Evolutionary conservation across 2,888 invertebrate species (phyloP).

Genomic region (Phlogophora meticulosa): DNA sequence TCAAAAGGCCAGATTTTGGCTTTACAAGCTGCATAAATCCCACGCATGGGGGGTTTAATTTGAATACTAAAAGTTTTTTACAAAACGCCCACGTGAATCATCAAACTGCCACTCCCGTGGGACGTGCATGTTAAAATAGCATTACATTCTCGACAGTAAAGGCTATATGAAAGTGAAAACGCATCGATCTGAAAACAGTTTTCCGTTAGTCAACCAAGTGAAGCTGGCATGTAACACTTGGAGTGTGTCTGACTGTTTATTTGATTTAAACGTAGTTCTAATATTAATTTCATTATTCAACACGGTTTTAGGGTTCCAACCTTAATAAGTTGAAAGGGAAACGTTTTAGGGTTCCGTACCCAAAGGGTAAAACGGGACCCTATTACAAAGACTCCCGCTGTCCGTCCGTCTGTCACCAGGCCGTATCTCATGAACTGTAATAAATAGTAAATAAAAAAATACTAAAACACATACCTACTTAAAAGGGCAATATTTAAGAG

Average conservation of each 20-base stretch:
- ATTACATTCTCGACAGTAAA: slow-evolving; percentile 19
- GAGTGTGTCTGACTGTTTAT: neutral
- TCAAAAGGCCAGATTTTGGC: neutral
- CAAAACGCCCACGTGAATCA: slow-evolving; percentile 4
- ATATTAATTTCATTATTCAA: no score
- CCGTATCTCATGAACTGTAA: no score
- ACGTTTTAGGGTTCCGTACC: no score
- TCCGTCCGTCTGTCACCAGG: no score
- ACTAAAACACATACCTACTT: no score
- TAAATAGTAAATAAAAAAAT: no score
- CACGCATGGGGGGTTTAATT: neutral
- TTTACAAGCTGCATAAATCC: neutral
- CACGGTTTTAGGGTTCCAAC: no score
- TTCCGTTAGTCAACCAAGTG: slow-evolving; percentile 17
- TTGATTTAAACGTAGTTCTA: no score
- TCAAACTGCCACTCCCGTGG: slow-evolving; percentile 8
- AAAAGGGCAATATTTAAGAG: no score
- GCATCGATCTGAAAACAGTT: slow-evolving; percentile 18
- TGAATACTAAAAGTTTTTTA: neutral
- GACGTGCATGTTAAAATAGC: slow-evolving; percentile 18
- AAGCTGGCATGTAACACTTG: neutral
- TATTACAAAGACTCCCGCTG: no score
- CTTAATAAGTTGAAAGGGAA: no score
- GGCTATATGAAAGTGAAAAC: slow-evolving; percentile 24
- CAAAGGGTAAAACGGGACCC: no score